phyloP scores from a whole-genome alignment of 2,888 invertebrate genomes.

The Acleris sparsana region DNA sequence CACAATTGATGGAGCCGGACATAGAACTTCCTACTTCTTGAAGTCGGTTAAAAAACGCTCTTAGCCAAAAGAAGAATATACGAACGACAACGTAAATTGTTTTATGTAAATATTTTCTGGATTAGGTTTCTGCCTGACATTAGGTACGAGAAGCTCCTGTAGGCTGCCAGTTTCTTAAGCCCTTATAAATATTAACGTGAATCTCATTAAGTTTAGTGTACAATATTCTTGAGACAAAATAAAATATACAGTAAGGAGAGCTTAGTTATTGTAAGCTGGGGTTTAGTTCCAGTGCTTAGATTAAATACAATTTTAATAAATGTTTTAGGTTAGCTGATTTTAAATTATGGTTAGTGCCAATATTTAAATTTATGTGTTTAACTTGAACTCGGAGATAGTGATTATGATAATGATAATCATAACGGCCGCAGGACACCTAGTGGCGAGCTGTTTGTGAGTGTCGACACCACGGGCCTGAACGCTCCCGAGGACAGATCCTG shows the following conservation, averaged over 20 bases:
- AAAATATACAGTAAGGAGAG: constrained; percentile 2
- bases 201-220: constrained; percentile 19
- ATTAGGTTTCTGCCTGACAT: constrained; percentile 22
- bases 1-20: too few species aligned
- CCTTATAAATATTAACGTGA: constrained; percentile 34
- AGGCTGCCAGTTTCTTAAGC: constrained; percentile 14
- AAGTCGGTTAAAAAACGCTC: too few species aligned
- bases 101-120: constrained; percentile 26
- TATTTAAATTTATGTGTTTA: too few species aligned
- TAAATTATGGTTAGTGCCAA: neutral
- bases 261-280: neutral
- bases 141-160: constrained; percentile 14
- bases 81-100: constrained; percentile 8
- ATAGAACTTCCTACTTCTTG: too few species aligned
- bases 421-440: too few species aligned
- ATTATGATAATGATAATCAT: too few species aligned
- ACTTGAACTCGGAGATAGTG: too few species aligned
- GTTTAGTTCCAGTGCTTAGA: neutral
- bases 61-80: too few species aligned
- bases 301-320: neutral
- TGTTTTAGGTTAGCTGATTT: neutral
- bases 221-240: neutral
- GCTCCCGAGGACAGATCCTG: too few species aligned
- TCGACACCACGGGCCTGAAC: too few species aligned
- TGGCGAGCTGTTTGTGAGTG: too few species aligned